Percentiles rank a stretch among this genome's conserved stretches.
Evolutionary conservation across 1,140 invertebrate genomes (phyloP).

Genomic region (Bombyx mandarina): DNA sequence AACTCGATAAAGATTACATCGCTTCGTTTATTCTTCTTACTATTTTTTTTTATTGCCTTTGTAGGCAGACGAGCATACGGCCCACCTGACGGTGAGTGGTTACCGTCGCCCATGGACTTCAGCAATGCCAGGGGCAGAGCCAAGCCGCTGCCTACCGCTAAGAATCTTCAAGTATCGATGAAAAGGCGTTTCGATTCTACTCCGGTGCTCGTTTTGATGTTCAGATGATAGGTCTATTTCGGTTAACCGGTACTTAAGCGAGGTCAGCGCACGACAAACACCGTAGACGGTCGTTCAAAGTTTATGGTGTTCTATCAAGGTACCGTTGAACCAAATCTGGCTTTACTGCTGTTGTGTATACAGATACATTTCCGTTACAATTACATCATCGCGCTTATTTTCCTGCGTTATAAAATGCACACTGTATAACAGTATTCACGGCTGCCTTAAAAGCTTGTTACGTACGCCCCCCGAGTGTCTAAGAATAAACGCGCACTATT

Average conservation of each 20-base stretch:
- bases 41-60: background rate
- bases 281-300: slow-evolving; percentile 29
- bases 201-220: slow-evolving; percentile 22
- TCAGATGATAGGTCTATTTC: slow-evolving; percentile 27
- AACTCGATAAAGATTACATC: slow-evolving; percentile 12
- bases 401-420: background rate
- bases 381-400: slow-evolving; percentile 8
- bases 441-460: background rate
- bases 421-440: background rate
- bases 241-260: slow-evolving; percentile 34
- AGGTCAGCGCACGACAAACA: slow-evolving; percentile 49
- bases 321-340: slow-evolving; percentile 35
- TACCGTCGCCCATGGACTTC: too few species aligned
- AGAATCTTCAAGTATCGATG: background rate
- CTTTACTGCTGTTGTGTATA: slow-evolving; percentile 27
- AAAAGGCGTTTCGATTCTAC: slow-evolving; percentile 10
- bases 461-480: too few species aligned
- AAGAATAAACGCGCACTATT: too few species aligned
- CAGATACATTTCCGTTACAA: slow-evolving; percentile 25
- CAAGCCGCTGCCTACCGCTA: too few species aligned
- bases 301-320: slow-evolving; percentile 56
- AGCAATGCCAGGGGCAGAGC: too few species aligned
- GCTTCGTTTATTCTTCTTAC: slow-evolving; percentile 10
- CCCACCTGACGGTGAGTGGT: too few species aligned
- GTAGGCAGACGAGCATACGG: too few species aligned